Evolutionary conservation across 2,113 vertebrate species (phyloP).

Genomic region (Scomber scombrus): DNA sequence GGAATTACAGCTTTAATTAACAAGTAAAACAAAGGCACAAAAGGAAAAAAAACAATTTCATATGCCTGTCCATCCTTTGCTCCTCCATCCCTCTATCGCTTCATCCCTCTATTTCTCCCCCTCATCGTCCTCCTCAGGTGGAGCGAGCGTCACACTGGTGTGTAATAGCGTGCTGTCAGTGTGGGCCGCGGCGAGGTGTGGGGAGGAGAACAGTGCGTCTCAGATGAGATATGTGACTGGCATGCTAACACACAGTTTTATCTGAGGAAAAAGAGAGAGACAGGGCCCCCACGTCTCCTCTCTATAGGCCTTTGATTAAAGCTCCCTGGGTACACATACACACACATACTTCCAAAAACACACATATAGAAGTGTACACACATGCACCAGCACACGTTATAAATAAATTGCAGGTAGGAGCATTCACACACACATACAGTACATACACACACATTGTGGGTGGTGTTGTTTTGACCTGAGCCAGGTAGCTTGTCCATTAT

Average conservation of each 20-base stretch:
- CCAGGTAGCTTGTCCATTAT: constrained; percentile 82
- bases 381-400: constrained; percentile 54
- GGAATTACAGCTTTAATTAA: not conserved
- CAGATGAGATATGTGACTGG: constrained; percentile 88
- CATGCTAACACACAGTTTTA: constrained; percentile 87
- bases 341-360: constrained; percentile 62
- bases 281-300: constrained; percentile 66
- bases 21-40: constrained; percentile 1
- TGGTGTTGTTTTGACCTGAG: constrained; percentile 82
- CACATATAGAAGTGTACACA: constrained; percentile 53
- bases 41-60: not conserved
- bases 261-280: constrained; percentile 75
- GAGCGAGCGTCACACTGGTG: constrained; percentile 76
- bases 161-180: constrained; percentile 84
- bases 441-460: constrained; percentile 66
- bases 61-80: constrained; percentile 48
- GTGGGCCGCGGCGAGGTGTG: constrained; percentile 73
- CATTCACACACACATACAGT: constrained; percentile 57
- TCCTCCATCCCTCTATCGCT: constrained; percentile 32
- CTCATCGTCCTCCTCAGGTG: constrained; percentile 68
- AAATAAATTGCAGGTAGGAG: constrained; percentile 72
- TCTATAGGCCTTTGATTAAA: constrained; percentile 85
- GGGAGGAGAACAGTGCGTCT: constrained; percentile 72
- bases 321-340: constrained; percentile 76
- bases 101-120: constrained; percentile 39